phyloP scores from a whole-genome alignment of 2,113 vertebrate species.

The Grus americana region DNA sequence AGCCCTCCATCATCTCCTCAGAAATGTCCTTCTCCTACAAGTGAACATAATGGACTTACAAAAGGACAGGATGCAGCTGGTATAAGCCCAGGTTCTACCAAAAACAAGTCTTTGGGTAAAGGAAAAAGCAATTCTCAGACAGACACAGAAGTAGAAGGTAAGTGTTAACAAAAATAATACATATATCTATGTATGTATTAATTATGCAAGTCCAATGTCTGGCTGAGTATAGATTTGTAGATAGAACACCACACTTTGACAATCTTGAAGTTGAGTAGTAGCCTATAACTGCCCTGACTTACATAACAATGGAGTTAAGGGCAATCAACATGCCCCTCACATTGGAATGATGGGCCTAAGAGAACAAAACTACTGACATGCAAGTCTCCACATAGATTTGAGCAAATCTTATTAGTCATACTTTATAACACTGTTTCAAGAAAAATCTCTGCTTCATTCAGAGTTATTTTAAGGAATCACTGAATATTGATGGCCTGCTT shows the following conservation, averaged over 20 bases:
- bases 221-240: neutral
- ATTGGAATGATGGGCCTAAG: neutral
- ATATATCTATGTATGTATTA: too few species aligned
- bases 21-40: constrained; percentile 83
- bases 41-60: constrained; percentile 84
- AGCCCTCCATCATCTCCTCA: constrained; percentile 91
- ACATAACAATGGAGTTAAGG: neutral
- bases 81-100: constrained; percentile 71
- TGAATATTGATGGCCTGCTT: neutral
- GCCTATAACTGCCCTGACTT: neutral
- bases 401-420: neutral
- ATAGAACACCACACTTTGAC: neutral
- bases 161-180: neutral
- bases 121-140: constrained; percentile 78
- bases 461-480: neutral
- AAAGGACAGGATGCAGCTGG: constrained; percentile 76
- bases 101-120: constrained; percentile 76
- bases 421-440: neutral
- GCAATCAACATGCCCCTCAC: fast-evolving
- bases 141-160: constrained; percentile 72
- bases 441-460: neutral
- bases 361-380: neutral
- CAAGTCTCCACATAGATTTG: neutral
- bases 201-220: neutral
- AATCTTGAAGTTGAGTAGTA: neutral